Base-by-base conservation (phyloP, 2,888 invertebrate species). In the Trachelus iudaicus region DNA sequence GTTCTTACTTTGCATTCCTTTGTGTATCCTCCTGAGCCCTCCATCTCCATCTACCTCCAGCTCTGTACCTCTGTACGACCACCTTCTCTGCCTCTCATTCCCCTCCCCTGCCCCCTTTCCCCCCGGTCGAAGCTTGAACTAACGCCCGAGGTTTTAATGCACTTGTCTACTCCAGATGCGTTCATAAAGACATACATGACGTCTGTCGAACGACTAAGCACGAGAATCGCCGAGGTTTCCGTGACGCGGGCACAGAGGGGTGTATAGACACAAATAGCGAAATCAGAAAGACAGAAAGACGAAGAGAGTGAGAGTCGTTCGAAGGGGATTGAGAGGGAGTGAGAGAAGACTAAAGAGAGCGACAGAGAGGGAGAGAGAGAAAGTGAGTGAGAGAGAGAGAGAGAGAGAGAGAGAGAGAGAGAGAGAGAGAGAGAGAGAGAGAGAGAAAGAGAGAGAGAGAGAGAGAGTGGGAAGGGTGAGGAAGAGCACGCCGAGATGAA, bases 1-100 rank as follows among this genome's bases (percentile, higher is more conserved):
- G 88, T 91, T 91, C 89, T 91, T 90, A 90, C 90, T 91, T 91
- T 91, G 90, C 91, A 91, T 91, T 91, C 91, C 90, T 91, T 91
- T 91, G 91, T 90, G 87, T 84, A 85, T 86, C 87, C 85, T 89
- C 87, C 87, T 88, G 85, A 81, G 84, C 86, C 86, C 86, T 86
- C 84, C 80, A 80, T 84, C 84, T 84, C 81, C 77, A 81, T 83
- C 84, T 82, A 82, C 12, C 35, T 35, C 12, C 35, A 12, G 11
- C 12, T 35, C 35, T 35, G 35, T 35, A 35, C 12, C 35, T 80
- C 81, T 81, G 78, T 77, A 73, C 56, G 35, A 35, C 12, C 3
- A 3, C 35, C 35, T 35, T 35, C 76, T 83, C 81, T 82, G 82
- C 78, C 80, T 82, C 76, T 79, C 69, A 75, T 73, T 40, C 73